Evolutionary conservation across 35 echinoderm and acorn worm species (phyloP), one percentile per base, ranked within the genome.

Genomic region (Heliocidaris erythrogramma): DNA sequence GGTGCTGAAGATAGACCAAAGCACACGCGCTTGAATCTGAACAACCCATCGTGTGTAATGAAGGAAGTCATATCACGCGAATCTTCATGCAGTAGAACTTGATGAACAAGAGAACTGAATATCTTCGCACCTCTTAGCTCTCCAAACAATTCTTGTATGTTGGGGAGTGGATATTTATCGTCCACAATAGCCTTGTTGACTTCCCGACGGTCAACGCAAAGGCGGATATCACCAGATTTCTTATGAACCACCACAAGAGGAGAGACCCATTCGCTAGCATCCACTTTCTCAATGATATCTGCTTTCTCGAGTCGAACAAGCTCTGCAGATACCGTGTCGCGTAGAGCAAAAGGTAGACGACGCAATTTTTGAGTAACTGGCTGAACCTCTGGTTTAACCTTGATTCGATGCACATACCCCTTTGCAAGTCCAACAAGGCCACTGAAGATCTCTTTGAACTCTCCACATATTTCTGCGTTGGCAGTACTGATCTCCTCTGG

Each of bases 211-310:
- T 97, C 92, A 31, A 97, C 60, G 56, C 94, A 97, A 48, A 95
- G 35, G 0, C 91, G 49, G 27, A 94, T 65, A 3, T 30, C 32
- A 71, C 94, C 96, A 24, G 50, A 52, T 30, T 97, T 95, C 59
- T 95, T 97, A 53, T 94, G 93, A 2, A 59, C 93, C 48, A 97
- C 94, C 48, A 97, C 92, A 30, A 95, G 93, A 8, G 96, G 95
- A 30, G 96, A 97, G 30, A 97, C n/a, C 95, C 96, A 97, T 94
- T 97, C 96, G 92, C 86, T 96, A 13, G 88, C 92, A 32, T 97
- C 96, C 27, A 96, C 90, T 85, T 42, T 59, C 86, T 97, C 94
- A 32, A 97, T 97, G 7, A 97, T 97, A 56, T 61, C 95, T 32
- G 86, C 93, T 7, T 91, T 21, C 60, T 94, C 93, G 7, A 96